A percentile compares a stretch with the other conserved stretches of the same genome.
Evolutionary conservation across 2,888 invertebrate genomes (phyloP).

Genomic region (Nebria brevicollis): DNA sequence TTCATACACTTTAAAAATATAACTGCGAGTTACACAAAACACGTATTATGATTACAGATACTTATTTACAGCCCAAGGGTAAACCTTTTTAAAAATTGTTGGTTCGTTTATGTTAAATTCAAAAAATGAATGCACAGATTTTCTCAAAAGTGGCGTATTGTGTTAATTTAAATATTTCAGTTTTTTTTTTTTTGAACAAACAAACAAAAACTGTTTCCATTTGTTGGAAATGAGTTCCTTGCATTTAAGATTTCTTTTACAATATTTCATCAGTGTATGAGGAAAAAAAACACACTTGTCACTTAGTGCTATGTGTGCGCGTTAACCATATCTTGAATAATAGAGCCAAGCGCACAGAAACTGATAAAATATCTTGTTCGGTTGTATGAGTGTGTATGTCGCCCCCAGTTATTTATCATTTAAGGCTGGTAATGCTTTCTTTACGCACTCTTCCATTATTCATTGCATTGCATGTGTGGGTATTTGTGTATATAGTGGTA

Average conservation of each 20-base stretch:
- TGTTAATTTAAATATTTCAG: too few species aligned
- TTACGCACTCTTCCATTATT: slow-evolving; percentile 44
- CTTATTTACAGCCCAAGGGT: background rate
- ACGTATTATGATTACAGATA: background rate
- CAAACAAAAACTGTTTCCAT: too few species aligned
- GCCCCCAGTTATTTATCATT: slow-evolving; percentile 40
- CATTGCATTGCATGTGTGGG: slow-evolving; percentile 15
- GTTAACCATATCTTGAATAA: background rate
- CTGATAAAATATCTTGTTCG: background rate
- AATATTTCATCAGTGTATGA: background rate
- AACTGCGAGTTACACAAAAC: background rate
- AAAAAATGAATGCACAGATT: background rate
- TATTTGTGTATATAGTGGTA: background rate
- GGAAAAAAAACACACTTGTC: background rate
- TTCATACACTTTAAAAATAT: background rate
- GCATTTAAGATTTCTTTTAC: background rate
- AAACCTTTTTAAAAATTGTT: background rate
- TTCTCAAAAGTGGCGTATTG: background rate
- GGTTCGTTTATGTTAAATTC: background rate
- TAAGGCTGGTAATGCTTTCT: slow-evolving; percentile 44
- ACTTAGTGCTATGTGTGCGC: background rate
- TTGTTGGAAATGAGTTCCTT: too few species aligned
- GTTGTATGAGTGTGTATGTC: slow-evolving; percentile 14
- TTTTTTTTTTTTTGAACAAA: too few species aligned
- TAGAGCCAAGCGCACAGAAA: background rate